Evolutionary conservation across 2,113 vertebrate genomes (phyloP).

Genomic region (Oreochromis aureus): DNA sequence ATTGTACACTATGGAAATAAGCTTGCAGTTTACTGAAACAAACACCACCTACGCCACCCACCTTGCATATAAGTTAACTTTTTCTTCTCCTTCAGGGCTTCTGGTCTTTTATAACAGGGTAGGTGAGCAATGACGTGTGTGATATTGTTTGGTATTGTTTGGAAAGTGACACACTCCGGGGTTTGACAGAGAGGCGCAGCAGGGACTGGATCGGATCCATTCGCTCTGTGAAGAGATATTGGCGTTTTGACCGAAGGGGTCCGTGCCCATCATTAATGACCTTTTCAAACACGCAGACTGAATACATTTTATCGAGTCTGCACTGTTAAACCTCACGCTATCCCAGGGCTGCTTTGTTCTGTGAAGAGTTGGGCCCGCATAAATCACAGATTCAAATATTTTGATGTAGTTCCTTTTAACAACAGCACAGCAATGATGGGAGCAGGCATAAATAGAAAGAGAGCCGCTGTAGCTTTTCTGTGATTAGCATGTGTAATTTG

Average conservation of each 20-base stretch:
- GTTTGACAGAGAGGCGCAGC: slow-evolving; percentile 49
- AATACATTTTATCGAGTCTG: slow-evolving; percentile 52
- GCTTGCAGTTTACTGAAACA: background rate
- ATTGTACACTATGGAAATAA: background rate
- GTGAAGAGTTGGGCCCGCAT: slow-evolving; percentile 23
- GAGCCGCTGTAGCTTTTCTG: background rate
- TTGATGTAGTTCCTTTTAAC: slow-evolving; percentile 37
- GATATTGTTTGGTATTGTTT: slow-evolving; percentile 45
- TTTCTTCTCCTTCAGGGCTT: background rate
- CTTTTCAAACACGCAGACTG: slow-evolving; percentile 66
- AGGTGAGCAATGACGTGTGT: slow-evolving; percentile 7
- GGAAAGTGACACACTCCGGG: slow-evolving; percentile 15
- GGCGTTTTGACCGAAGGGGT: slow-evolving; percentile 60
- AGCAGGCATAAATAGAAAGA: background rate
- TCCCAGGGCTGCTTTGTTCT: slow-evolving; percentile 45
- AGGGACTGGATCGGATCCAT: slow-evolving; percentile 31
- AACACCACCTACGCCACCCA: background rate
- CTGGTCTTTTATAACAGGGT: background rate
- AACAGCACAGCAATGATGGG: background rate
- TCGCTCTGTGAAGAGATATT: slow-evolving; percentile 56
- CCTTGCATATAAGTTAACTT: slow-evolving; percentile 26
- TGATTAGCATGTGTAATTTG: background rate
- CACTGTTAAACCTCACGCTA: slow-evolving; percentile 43
- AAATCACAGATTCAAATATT: slow-evolving; percentile 57
- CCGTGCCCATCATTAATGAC: slow-evolving; percentile 66